Evolutionary conservation across 2,113 vertebrate genomes (phyloP).

Genomic region (Garra rufa): DNA sequence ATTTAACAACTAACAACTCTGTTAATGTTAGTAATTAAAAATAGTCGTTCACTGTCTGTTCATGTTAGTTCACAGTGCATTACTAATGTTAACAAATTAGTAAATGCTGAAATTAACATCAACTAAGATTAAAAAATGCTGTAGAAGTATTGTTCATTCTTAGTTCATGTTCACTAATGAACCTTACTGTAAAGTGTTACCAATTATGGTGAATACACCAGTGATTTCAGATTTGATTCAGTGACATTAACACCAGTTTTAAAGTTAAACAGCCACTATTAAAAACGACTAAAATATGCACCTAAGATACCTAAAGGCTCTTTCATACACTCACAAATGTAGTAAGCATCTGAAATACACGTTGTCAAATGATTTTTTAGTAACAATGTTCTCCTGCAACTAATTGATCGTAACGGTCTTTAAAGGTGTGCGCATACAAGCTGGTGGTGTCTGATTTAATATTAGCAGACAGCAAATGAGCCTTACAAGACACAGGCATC

Average conservation of each 20-base stretch:
- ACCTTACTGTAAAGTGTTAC: too few relatives aligned
- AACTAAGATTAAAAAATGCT: too few relatives aligned
- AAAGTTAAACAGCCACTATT: background rate
- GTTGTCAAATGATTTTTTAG: background rate
- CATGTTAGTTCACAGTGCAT: too few relatives aligned
- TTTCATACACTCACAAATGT: background rate
- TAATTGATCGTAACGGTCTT: background rate
- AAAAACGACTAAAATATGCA: constrained; percentile 1
- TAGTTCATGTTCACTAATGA: too few relatives aligned
- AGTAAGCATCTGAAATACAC: background rate
- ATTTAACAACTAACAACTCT: too few relatives aligned
- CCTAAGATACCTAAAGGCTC: background rate
- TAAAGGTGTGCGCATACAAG: background rate
- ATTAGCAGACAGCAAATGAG: constrained; percentile 26
- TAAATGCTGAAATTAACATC: too few relatives aligned
- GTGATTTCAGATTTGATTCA: background rate
- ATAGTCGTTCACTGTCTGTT: too few relatives aligned
- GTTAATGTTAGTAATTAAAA: too few relatives aligned
- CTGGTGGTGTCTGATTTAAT: background rate
- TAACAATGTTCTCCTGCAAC: background rate
- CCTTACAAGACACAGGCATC: background rate
- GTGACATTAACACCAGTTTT: background rate
- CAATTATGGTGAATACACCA: background rate
- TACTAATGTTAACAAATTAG: too few relatives aligned
- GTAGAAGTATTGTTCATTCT: too few relatives aligned